Evolutionary conservation across 2,888 invertebrate genomes (phyloP), one percentile per base, ranked within the genome.

Genomic region (Catocala nupta): DNA sequence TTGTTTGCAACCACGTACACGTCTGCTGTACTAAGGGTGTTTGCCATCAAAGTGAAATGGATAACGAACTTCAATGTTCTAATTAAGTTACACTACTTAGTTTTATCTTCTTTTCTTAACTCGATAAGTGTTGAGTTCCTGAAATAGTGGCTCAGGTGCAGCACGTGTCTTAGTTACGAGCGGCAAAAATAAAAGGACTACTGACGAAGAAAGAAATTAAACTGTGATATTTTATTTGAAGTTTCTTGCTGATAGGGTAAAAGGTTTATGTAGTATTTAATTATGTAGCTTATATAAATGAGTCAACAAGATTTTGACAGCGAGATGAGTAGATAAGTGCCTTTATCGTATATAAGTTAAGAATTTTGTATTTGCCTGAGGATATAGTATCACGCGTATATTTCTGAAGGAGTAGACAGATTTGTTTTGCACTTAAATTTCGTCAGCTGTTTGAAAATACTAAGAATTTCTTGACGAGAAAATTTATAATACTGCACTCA

Each of bases 41-140:
- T 65, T 71, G 55, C 64, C 60, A 68, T 75, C 75, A 68, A 71
- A 75, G 63, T 63, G 49, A 51, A 71, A 68, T 71, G 58, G 65
- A 77, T 74, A 66, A 71, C 54, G 55, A 73, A 74, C 55, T 75
- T 63, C 50, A 59, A 56, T 59, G 61, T 64, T 68, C 39, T 77
- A 77, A 75, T 77, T 73, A 65, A 73, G 75, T 75, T 68, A 64
- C 68, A 71, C 71, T 71, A 70, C 68, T 70, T 70, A 66, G 58
- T 77, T 71, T 66, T 68, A 75, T 61, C 65, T 77, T 61, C 62
- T 48, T 68, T 60, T 50, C 57, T 63, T 67, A 60, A 55, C 55
- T 55, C 55, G 50, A 59, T 59, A 59, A 59, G 49, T 54, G 48
- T 49, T 43, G 49, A 59, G 59, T 59, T 59, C 43, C 34, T 59